These are phyloP conservation scores for Aphelocoma californica DNA, from an alignment of 2,797 vertebrate species.

Conservation along the genomic window DNA sequence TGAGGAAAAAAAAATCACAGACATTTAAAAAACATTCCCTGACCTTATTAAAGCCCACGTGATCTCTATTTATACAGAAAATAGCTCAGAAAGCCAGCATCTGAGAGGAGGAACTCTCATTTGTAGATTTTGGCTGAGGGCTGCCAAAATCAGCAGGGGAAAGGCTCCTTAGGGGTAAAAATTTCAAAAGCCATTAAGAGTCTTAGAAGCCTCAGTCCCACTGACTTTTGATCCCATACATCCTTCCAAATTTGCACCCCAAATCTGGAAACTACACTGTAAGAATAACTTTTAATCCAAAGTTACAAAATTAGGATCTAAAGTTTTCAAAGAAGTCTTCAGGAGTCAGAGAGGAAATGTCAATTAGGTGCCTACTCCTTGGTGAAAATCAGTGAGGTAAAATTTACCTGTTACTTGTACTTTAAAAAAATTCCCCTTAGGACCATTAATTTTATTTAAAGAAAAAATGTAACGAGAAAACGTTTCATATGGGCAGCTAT, in stretches of 20 bases:
- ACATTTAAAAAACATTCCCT: slow-evolving; percentile 69
- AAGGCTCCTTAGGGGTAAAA: slow-evolving; percentile 50
- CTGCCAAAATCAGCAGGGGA: slow-evolving; percentile 65
- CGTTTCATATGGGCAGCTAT: neutral
- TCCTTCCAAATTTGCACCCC: slow-evolving; percentile 32
- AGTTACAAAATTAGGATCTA: neutral
- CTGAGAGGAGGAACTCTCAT: slow-evolving; percentile 61
- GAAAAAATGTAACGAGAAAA: neutral
- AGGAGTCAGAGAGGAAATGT: slow-evolving; percentile 21
- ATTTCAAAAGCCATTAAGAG: slow-evolving; percentile 58
- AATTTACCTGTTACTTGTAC: slow-evolving; percentile 22
- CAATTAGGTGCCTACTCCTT: slow-evolving; percentile 18
- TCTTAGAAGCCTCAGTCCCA: slow-evolving; percentile 35
- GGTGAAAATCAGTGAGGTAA: slow-evolving; percentile 22
- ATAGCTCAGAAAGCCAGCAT: slow-evolving; percentile 61
- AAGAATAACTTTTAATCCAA: slow-evolving; percentile 2
- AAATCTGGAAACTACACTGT: slow-evolving; percentile 12
- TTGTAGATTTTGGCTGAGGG: slow-evolving; percentile 54
- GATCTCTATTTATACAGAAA: slow-evolving; percentile 69
- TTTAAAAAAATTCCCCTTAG: neutral
- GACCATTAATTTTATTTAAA: slow-evolving; percentile 37
- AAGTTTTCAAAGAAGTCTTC: slow-evolving; percentile 12
- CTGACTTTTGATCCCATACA: slow-evolving; percentile 32
- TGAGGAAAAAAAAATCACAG: slow-evolving; percentile 43
- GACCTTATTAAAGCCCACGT: slow-evolving; percentile 66